phyloP scores from a whole-genome alignment of 2,797 vertebrate genomes.

The Hippopotamyrus pictus region DNA sequence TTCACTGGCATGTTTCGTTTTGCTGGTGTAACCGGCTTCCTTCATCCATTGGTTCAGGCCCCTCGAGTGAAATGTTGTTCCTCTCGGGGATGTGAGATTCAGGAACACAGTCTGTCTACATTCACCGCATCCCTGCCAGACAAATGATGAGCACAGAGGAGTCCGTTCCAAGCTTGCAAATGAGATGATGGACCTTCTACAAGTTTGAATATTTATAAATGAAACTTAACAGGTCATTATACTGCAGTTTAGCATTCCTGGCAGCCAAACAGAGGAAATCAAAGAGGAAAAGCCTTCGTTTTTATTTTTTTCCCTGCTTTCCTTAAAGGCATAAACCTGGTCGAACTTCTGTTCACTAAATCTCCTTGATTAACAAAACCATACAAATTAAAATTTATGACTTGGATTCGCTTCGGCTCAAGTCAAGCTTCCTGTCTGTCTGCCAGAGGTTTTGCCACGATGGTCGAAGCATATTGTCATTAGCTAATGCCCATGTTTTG shows the following conservation, averaged over 20 bases:
- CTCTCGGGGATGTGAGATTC: neutral
- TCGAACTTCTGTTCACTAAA: constrained; percentile 28
- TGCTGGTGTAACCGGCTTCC: constrained; percentile 9
- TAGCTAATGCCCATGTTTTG: neutral
- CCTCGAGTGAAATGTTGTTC: neutral
- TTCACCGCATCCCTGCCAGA: constrained; percentile 25
- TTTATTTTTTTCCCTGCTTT: constrained; percentile 15
- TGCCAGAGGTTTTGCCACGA: neutral
- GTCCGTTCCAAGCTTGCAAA: constrained; percentile 42
- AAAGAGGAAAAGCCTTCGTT: neutral
- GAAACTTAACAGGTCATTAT: constrained; percentile 43
- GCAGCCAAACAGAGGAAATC: constrained; percentile 15
- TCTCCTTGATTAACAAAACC: constrained; percentile 11
- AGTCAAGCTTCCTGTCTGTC: neutral
- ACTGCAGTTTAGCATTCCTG: constrained; percentile 19
- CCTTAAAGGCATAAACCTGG: constrained; percentile 33
- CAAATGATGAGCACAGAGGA: constrained; percentile 18
- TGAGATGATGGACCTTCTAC: constrained; percentile 37
- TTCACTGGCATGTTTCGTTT: constrained; percentile 43
- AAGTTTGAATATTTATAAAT: constrained; percentile 46
- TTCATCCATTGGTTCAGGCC: constrained; percentile 18
- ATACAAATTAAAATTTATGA: constrained; percentile 10
- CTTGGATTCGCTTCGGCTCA: constrained; percentile 1
- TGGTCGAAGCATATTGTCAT: neutral
- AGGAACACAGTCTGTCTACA: neutral